A percentile compares a stretch with the other conserved stretches of the same genome.
phyloP scores from a whole-genome alignment of 1,140 invertebrate species.

The Goniozus legneri region DNA sequence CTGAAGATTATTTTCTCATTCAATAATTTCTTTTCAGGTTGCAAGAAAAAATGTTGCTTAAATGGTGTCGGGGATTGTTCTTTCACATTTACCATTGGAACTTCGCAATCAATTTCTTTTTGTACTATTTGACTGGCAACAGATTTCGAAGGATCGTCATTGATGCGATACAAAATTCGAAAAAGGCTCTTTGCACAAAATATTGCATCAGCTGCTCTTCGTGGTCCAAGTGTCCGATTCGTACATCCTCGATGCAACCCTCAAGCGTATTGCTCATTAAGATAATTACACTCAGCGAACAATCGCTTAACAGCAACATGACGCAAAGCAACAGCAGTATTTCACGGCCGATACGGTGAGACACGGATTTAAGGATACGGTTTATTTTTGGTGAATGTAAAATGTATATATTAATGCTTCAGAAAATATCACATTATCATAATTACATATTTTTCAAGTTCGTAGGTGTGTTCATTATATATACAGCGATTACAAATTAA shows the following conservation, averaged over 20 bases:
- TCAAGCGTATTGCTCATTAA: conserved; percentile 22
- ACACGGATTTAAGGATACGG: no score
- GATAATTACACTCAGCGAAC: conserved; percentile 21
- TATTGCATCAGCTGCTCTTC: conserved; percentile 16
- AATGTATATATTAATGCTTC: conserved; percentile 17
- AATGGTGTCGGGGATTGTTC: conserved; percentile 36
- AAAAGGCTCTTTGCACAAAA: conserved; percentile 11
- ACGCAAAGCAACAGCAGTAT: conserved; percentile 6
- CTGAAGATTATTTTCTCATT: conserved; percentile 7
- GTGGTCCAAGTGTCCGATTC: conserved; percentile 20
- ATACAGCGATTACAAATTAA: no score
- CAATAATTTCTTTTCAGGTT: conserved; percentile 32
- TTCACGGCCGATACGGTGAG: no score
- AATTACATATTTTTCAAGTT: no score
- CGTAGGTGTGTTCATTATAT: no score
- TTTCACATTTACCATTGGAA: conserved; percentile 40
- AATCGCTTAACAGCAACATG: conserved; percentile 10
- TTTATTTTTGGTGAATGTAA: conserved; percentile 10
- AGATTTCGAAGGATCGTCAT: conserved; percentile 32
- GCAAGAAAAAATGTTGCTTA: conserved; percentile 38
- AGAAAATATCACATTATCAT: conserved; percentile 1
- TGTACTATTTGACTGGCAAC: conserved; percentile 37
- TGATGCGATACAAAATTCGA: conserved; percentile 20
- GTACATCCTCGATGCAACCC: conserved; percentile 14
- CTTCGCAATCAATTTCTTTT: conserved; percentile 39